Evolutionary conservation across 2,113 vertebrate genomes (phyloP).

Genomic region (Ondatra zibethicus): DNA sequence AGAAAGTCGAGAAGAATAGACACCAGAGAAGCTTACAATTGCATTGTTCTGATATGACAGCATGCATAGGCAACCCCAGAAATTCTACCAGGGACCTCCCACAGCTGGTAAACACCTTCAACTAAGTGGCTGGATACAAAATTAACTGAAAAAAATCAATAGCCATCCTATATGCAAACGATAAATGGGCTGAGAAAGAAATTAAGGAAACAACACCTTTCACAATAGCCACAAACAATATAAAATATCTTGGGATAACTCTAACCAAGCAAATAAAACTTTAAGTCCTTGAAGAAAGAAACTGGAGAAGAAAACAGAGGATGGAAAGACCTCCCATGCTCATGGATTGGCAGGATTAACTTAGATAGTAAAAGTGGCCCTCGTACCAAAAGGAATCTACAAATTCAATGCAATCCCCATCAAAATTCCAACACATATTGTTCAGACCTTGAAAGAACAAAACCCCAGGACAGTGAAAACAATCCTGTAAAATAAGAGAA

Average conservation of each 20-base stretch:
- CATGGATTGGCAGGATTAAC: neutral
- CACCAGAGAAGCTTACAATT: neutral
- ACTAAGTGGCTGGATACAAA: neutral
- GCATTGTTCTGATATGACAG: neutral
- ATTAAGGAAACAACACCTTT: neutral
- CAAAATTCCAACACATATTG: neutral
- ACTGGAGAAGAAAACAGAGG: neutral
- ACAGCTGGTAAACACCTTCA: neutral
- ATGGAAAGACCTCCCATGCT: neutral
- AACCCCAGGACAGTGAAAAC: neutral
- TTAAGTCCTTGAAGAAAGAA: neutral
- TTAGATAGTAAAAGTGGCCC: neutral
- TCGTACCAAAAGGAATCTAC: neutral
- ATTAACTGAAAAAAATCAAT: neutral
- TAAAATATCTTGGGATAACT: neutral
- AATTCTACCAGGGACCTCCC: neutral
- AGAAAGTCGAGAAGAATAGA: slow-evolving; percentile 8
- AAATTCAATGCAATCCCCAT: neutral
- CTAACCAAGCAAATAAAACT: neutral
- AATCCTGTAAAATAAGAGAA: neutral
- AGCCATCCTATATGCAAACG: neutral
- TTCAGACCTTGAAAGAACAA: neutral
- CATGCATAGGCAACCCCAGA: neutral
- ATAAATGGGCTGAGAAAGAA: neutral
- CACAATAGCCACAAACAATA: neutral